These are phyloP conservation scores for Prunella himalayana DNA, from an alignment of 2,113 vertebrate species.

Conservation along the genomic window DNA sequence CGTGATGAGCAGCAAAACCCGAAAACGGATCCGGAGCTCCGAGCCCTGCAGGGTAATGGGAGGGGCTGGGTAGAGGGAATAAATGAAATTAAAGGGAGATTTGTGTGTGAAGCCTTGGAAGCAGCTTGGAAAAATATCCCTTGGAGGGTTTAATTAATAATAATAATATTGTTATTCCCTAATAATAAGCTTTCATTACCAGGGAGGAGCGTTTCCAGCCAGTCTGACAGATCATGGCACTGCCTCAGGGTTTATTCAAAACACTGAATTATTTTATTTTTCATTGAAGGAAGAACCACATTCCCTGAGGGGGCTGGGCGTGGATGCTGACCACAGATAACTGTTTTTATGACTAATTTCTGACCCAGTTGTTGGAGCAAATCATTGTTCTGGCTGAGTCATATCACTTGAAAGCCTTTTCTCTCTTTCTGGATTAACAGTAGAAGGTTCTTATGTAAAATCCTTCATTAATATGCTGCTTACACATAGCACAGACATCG, in stretches of 20 bases:
- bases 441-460: neutral
- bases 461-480: neutral
- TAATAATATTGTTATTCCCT: neutral
- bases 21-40: neutral
- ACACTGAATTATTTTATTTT: neutral
- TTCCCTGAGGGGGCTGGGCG: neutral
- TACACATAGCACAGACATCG: neutral
- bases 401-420: neutral
- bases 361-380: neutral
- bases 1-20: rapidly evolving
- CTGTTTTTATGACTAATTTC: neutral
- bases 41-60: neutral
- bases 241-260: neutral
- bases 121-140: neutral
- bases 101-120: neutral
- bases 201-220: neutral
- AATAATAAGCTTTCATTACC: neutral
- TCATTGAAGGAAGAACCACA: neutral
- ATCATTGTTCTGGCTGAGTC: neutral
- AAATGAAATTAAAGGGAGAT: neutral
- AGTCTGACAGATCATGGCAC: neutral
- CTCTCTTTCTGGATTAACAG: neutral
- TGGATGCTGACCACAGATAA: neutral
- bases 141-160: neutral
- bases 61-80: neutral